These are phyloP conservation scores for Agrochola lota DNA, from an alignment of 2,888 invertebrate species.

Conservation along the genomic window DNA sequence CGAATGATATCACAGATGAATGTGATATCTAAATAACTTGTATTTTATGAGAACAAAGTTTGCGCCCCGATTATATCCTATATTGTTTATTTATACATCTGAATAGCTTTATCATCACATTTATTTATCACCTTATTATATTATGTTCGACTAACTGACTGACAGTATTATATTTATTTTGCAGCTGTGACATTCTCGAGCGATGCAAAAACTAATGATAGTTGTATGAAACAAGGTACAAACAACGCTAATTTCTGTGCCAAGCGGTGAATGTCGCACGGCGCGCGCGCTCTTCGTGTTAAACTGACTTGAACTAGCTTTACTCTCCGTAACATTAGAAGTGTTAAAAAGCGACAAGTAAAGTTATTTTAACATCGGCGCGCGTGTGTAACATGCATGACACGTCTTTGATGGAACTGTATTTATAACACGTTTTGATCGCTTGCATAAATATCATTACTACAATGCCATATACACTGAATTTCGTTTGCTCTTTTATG, in stretches of 20 bases:
- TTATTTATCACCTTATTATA: conserved; percentile 29
- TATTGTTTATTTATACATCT: conserved; percentile 23
- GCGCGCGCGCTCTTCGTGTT: conserved; percentile 46
- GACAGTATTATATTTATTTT: conserved; percentile 78
- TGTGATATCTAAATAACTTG: conserved; percentile 4
- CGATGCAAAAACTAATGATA: conserved; percentile 81
- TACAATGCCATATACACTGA: conserved; percentile 13
- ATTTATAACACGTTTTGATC: conserved; percentile 58
- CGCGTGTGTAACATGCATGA: conserved; percentile 69
- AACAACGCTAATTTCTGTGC: conserved; percentile 60
- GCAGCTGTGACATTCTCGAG: conserved; percentile 88
- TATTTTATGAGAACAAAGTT: conserved; percentile 27
- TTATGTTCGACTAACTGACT: conserved; percentile 66
- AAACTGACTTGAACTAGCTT: conserved; percentile 37
- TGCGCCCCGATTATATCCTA: conserved; percentile 17
- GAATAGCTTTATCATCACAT: conserved; percentile 12
- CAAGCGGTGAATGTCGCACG: conserved; percentile 64
- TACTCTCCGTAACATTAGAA: neutral
- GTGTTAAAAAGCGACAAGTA: conserved; percentile 1
- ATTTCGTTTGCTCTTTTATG: conserved; percentile 4
- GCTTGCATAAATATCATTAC: conserved; percentile 49
- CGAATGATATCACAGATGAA: neutral
- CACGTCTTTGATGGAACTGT: conserved; percentile 62
- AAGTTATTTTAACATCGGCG: conserved; percentile 52
- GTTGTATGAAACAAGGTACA: conserved; percentile 83